phyloP scores from a whole-genome alignment of 2,888 invertebrate species.

The Lysandra coridon region DNA sequence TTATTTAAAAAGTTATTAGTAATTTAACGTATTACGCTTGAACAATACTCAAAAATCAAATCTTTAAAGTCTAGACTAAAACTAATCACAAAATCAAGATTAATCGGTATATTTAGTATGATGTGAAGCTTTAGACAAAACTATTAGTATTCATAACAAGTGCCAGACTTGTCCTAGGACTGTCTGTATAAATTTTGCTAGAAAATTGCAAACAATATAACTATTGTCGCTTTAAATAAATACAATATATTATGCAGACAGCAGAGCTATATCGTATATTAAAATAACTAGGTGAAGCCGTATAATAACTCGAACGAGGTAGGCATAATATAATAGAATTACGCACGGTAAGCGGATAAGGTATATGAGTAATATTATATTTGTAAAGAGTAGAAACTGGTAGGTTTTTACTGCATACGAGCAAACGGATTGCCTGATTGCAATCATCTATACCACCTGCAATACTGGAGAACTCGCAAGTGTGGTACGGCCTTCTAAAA shows the following conservation, averaged over 20 bases:
- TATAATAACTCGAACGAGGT: neutral
- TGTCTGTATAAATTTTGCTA: neutral
- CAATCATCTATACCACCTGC: too few species aligned
- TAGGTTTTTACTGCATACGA: neutral
- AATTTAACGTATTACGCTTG: too few species aligned
- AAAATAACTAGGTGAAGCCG: neutral
- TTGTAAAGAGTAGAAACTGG: neutral
- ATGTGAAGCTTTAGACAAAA: neutral
- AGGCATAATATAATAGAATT: neutral
- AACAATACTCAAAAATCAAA: neutral
- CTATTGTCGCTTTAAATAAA: neutral
- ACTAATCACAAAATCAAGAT: neutral
- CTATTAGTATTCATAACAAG: constrained; percentile 4
- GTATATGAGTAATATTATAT: neutral
- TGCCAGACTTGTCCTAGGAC: neutral
- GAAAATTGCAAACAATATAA: neutral
- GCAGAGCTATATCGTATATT: neutral
- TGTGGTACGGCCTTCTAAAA: too few species aligned
- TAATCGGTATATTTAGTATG: neutral
- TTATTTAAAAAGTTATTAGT: too few species aligned
- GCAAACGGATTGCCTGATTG: too few species aligned
- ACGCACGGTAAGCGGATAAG: neutral
- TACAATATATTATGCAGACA: neutral
- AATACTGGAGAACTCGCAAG: too few species aligned
- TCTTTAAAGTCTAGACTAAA: neutral